Evolutionary conservation across 1,140 invertebrate genomes (phyloP).

Genomic region (Lithobius niger): DNA sequence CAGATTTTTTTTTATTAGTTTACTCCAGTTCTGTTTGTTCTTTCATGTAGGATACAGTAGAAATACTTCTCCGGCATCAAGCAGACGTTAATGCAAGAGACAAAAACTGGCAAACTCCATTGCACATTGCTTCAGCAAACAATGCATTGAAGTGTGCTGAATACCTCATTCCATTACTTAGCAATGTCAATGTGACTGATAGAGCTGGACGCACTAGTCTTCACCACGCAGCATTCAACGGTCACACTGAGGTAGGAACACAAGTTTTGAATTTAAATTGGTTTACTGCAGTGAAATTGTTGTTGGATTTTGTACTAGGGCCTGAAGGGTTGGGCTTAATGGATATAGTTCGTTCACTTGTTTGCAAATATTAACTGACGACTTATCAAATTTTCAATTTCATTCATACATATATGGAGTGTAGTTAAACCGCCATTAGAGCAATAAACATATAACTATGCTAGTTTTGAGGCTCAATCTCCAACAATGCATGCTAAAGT

Average conservation of each 20-base stretch:
- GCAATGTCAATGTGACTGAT: slow-evolving; percentile 46
- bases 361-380: too few relatives aligned
- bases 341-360: too few relatives aligned
- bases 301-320: too few relatives aligned
- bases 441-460: too few relatives aligned
- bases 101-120: slow-evolving; percentile 45
- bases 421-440: too few relatives aligned
- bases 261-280: too few relatives aligned
- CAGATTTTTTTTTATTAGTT: not conserved
- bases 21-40: slow-evolving; percentile 18
- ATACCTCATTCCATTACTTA: slow-evolving; percentile 35
- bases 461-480: too few relatives aligned
- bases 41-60: slow-evolving; percentile 37
- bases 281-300: too few relatives aligned
- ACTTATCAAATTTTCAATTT: too few relatives aligned
- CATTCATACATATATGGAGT: too few relatives aligned
- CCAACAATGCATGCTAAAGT: too few relatives aligned
- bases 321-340: too few relatives aligned
- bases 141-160: slow-evolving; percentile 43
- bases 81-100: slow-evolving; percentile 46
- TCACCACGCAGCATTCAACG: slow-evolving; percentile 49
- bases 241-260: slow-evolving; percentile 38
- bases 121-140: slow-evolving; percentile 44
- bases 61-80: slow-evolving; percentile 40
- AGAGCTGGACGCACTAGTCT: slow-evolving; percentile 44